Conservation (phyloP, 2,113 vertebrate genomes). For the Thunnus maccoyii region DNA sequence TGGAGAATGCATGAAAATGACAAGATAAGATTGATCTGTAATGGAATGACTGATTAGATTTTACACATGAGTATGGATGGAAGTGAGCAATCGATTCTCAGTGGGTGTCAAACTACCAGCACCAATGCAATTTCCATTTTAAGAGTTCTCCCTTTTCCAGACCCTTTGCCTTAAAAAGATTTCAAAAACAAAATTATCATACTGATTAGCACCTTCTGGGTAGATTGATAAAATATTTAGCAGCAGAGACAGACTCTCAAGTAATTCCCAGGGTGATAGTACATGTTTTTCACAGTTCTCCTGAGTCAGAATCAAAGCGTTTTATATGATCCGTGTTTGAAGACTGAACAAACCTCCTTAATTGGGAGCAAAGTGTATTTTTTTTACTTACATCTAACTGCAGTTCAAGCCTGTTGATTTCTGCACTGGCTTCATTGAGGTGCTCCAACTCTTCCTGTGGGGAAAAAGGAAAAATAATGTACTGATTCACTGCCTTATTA, state of each 20-base stretch:
- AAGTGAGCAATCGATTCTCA: conserved; percentile 16
- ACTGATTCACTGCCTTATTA: neutral
- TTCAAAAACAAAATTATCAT: conserved; percentile 40
- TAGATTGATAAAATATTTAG: conserved; percentile 49
- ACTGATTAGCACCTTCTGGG: conserved; percentile 34
- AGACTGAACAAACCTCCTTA: neutral
- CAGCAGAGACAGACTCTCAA: conserved; percentile 25
- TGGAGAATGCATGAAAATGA: conserved; percentile 38
- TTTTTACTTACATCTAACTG: conserved; percentile 89
- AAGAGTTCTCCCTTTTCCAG: conserved; percentile 10
- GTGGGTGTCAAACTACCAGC: neutral
- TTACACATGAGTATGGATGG: neutral
- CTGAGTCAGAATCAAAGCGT: conserved; percentile 34
- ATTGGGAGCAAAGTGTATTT: neutral
- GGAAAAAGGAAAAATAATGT: neutral
- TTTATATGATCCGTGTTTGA: neutral
- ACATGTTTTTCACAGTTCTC: conserved; percentile 22
- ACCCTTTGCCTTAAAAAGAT: neutral
- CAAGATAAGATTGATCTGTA: conserved; percentile 61
- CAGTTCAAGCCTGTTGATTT: conserved; percentile 93
- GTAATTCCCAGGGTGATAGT: neutral
- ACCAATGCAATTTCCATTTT: conserved; percentile 17
- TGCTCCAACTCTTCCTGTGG: conserved; percentile 93
- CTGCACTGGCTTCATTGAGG: conserved; percentile 94
- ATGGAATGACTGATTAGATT: conserved; percentile 34